Conservation (phyloP, 2,888 invertebrate genomes). For the Cryptocephalus primarius region DNA sequence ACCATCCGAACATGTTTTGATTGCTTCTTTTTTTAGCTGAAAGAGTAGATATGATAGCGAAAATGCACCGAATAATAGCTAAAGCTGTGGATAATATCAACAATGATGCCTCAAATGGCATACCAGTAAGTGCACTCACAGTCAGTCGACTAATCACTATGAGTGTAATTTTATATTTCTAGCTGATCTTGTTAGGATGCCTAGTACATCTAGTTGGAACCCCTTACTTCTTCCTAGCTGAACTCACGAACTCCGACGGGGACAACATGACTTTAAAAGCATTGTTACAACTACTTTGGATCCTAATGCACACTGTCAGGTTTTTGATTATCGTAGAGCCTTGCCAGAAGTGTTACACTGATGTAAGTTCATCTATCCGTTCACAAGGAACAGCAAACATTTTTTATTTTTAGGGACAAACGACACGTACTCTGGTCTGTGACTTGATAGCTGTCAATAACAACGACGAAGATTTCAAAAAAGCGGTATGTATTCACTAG, state of each 20-base stretch:
- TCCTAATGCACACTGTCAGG: slow-evolving; percentile 3
- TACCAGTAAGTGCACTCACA: slow-evolving; percentile 3
- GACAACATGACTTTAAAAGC: background rate
- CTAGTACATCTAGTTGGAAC: slow-evolving; percentile 6
- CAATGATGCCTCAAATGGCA: slow-evolving; percentile 3
- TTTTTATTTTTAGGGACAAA: slow-evolving; percentile 4
- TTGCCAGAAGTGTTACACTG: slow-evolving; percentile 5
- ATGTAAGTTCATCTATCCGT: slow-evolving; percentile 1
- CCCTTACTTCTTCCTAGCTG: slow-evolving; percentile 7
- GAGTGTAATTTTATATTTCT: background rate
- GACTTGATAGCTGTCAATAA: slow-evolving; percentile 2
- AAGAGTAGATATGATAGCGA: slow-evolving; percentile 3
- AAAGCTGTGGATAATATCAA: slow-evolving; percentile 3
- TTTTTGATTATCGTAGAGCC: slow-evolving; percentile 7
- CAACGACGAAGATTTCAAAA: slow-evolving; percentile 2
- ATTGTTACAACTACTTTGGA: slow-evolving; percentile 4
- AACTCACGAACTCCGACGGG: slow-evolving; percentile 1
- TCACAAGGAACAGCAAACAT: too few relatives aligned
- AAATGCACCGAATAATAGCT: slow-evolving; percentile 3
- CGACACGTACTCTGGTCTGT: slow-evolving; percentile 1
- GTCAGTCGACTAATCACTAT: background rate
- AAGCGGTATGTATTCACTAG: slow-evolving; percentile 2
- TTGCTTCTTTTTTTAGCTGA: slow-evolving; percentile 1
- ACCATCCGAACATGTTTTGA: background rate
- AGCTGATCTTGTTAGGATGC: slow-evolving; percentile 7